These are phyloP conservation scores for Microdon myrmicae DNA, from an alignment of 2,888 invertebrate species.

Conservation along the genomic window DNA sequence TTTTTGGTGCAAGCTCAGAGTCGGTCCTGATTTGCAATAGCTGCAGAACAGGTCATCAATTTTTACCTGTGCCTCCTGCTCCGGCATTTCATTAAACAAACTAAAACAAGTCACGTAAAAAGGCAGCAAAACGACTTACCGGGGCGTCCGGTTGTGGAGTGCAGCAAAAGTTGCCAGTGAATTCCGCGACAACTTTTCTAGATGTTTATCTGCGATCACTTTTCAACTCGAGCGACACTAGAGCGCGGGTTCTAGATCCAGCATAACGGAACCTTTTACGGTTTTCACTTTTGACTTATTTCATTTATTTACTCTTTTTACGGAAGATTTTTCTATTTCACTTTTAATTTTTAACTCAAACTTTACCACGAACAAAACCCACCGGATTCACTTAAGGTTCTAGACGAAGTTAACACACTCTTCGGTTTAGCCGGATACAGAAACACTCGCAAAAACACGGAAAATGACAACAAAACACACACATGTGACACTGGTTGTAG, in stretches of 20 bases:
- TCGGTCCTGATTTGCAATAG: constrained; percentile 18
- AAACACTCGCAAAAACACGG: constrained; percentile 4
- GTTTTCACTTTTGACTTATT: constrained; percentile 31
- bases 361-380: constrained; percentile 11
- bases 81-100: too few relatives aligned
- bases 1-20: too few relatives aligned
- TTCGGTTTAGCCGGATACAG: constrained; percentile 29
- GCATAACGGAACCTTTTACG: constrained; percentile 13
- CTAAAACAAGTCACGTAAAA: constrained; percentile 21
- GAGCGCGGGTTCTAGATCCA: constrained; percentile 10
- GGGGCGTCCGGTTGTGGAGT: constrained; percentile 24
- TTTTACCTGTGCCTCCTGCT: too few relatives aligned
- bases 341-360: constrained; percentile 14
- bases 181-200: too few relatives aligned
- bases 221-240: constrained; percentile 29
- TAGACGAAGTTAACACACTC: constrained; percentile 42
- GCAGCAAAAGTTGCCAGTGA: constrained; percentile 31
- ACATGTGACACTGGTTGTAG: constrained; percentile 20
- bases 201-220: constrained; percentile 2
- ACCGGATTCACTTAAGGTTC: constrained; percentile 10
- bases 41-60: constrained; percentile 20
- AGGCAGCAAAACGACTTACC: constrained; percentile 36
- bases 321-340: constrained; percentile 8
- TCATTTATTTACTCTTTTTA: constrained; percentile 7
- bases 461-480: constrained; percentile 34